These are phyloP conservation scores for Coenobita brevimanus DNA, from an alignment of 1,140 invertebrate species.

Conservation along the genomic window DNA sequence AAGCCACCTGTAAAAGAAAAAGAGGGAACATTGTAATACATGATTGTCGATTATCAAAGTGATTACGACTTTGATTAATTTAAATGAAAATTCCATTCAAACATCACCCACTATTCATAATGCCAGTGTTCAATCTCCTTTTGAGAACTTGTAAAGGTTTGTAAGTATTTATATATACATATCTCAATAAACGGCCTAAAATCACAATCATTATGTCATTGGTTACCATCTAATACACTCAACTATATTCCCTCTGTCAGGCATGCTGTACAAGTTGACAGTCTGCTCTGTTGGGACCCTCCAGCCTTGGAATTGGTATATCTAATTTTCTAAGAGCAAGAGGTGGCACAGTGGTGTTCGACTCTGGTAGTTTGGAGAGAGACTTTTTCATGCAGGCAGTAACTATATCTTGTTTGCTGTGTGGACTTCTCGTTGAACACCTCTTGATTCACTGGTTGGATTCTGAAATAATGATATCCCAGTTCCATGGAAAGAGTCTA, in stretches of 20 bases:
- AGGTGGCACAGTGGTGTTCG: slow-evolving; percentile 34
- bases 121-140: too few relatives aligned
- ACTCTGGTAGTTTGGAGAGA: background rate
- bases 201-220: too few relatives aligned
- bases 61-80: too few relatives aligned
- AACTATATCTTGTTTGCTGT: background rate
- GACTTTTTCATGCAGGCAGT: slow-evolving; percentile 9
- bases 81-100: too few relatives aligned
- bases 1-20: slow-evolving; percentile 9
- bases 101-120: too few relatives aligned
- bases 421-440: background rate
- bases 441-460: background rate
- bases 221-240: too few relatives aligned
- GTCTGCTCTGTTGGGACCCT: slow-evolving; percentile 9
- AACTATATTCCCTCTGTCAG: slow-evolving; percentile 23
- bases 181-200: too few relatives aligned
- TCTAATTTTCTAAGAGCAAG: slow-evolving; percentile 15
- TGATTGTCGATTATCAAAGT: too few relatives aligned
- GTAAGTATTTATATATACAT: too few relatives aligned
- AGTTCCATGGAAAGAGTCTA: slow-evolving; percentile 42
- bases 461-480: slow-evolving; percentile 29
- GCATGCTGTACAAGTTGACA: slow-evolving; percentile 15
- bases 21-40: too few relatives aligned
- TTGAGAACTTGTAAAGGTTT: too few relatives aligned
- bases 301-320: slow-evolving; percentile 13